phyloP scores from a whole-genome alignment of 2,113 vertebrate genomes.

The Grammomys surdaster region DNA sequence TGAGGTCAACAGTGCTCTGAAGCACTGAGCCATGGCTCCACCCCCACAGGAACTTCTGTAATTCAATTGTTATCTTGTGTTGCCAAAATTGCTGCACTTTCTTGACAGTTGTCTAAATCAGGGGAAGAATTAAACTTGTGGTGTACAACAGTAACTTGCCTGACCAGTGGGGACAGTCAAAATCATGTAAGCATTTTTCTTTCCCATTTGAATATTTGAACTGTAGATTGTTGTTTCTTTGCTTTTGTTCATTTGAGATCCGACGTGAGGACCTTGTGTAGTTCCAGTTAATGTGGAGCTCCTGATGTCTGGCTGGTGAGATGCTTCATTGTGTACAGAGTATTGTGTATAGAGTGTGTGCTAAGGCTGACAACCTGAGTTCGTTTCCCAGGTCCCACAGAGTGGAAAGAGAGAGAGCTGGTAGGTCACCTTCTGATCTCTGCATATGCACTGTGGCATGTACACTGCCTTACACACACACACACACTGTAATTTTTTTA shows the following conservation, averaged over 20 bases:
- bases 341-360: not conserved
- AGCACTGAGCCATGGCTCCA: not conserved
- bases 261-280: not conserved
- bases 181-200: not conserved
- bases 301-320: not conserved
- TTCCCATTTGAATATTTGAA: slow-evolving; percentile 5
- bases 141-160: not conserved
- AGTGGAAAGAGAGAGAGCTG: not conserved
- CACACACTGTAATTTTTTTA: not conserved
- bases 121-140: not conserved
- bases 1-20: too few species aligned
- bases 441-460: too few species aligned
- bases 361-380: not conserved
- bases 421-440: not conserved
- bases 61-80: not conserved
- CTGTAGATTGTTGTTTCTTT: not conserved
- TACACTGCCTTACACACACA: not conserved
- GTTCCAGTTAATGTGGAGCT: not conserved
- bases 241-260: not conserved
- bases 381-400: not conserved
- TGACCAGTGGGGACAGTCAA: too few species aligned
- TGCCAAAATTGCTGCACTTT: not conserved
- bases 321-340: not conserved
- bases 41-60: not conserved
- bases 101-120: not conserved